Evolutionary conservation across 2,797 vertebrate genomes (phyloP).

Genomic region (Protonibea diacanthus): DNA sequence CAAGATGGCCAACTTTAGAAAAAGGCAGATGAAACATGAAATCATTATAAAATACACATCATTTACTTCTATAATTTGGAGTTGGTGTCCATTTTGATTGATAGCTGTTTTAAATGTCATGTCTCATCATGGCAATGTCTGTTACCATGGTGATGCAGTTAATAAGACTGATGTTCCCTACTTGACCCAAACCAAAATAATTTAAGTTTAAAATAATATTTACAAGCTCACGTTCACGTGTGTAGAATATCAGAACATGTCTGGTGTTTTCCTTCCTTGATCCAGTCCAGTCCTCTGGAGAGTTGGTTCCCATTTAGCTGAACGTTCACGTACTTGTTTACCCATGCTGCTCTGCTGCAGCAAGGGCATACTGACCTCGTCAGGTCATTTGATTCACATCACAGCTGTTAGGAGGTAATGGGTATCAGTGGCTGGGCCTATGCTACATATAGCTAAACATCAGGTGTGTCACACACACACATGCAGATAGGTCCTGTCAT

Average conservation of each 20-base stretch:
- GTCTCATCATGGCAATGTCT: constrained; percentile 11
- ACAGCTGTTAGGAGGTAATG: constrained; percentile 28
- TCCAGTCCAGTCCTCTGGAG: constrained; percentile 36
- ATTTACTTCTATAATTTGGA: constrained; percentile 10
- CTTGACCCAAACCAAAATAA: constrained; percentile 16
- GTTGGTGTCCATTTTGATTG: constrained; percentile 26
- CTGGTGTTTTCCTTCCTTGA: constrained; percentile 13
- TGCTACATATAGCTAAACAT: constrained; percentile 14
- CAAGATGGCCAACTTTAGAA: constrained; percentile 10
- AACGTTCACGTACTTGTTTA: constrained; percentile 24
- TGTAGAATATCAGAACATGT: neutral
- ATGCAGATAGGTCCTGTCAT: constrained; percentile 15
- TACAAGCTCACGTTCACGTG: neutral
- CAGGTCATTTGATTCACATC: constrained; percentile 33
- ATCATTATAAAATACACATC: neutral
- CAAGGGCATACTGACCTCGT: constrained; percentile 51
- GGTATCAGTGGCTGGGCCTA: constrained; percentile 11
- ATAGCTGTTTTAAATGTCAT: constrained; percentile 32
- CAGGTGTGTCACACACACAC: constrained; percentile 1
- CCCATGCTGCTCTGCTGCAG: constrained; percentile 26
- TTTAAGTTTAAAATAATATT: neutral
- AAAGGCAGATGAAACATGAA: too few relatives aligned
- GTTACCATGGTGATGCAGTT: constrained; percentile 49
- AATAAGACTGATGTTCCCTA: neutral
- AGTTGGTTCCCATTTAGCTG: constrained; percentile 10